Percentiles rank a stretch among this genome's conserved stretches.
Evolutionary conservation across 2,888 invertebrate species (phyloP).

Genomic region (Micropterix aruncella): DNA sequence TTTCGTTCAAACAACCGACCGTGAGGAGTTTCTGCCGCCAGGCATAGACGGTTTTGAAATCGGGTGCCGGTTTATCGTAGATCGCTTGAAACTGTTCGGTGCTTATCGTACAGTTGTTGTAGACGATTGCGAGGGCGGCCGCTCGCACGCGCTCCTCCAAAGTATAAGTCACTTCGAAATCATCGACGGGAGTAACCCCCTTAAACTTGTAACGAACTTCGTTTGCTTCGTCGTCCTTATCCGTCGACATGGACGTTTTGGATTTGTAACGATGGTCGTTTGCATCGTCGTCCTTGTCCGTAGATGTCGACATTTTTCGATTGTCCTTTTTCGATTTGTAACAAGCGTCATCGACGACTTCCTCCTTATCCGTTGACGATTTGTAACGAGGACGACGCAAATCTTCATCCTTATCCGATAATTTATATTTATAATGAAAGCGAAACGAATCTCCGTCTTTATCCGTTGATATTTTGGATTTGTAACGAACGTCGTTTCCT

Average conservation of each 20-base stretch:
- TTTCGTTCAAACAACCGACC: conserved; percentile 31
- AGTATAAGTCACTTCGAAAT: conserved; percentile 27
- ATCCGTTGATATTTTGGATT: too few relatives aligned
- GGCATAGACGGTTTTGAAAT: conserved; percentile 33
- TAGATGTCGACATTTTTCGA: too few relatives aligned
- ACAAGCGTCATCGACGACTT: too few relatives aligned
- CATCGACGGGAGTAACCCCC: conserved; percentile 21
- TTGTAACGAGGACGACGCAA: too few relatives aligned
- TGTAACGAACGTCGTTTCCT: too few relatives aligned
- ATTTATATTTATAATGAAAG: too few relatives aligned
- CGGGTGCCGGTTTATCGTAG: conserved; percentile 33
- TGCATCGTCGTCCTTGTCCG: too few relatives aligned
- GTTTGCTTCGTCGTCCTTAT: conserved; percentile 26
- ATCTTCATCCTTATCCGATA: too few relatives aligned
- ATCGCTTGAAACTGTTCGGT: conserved; percentile 27
- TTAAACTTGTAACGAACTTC: conserved; percentile 26
- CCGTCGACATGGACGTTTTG: conserved; percentile 15
- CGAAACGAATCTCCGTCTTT: too few relatives aligned
- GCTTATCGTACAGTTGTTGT: conserved; percentile 32
- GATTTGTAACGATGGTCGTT: too few relatives aligned
- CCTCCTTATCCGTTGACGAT: too few relatives aligned
- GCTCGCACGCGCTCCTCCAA: conserved; percentile 28
- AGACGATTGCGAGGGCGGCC: conserved; percentile 31
- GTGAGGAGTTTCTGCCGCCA: conserved; percentile 28
- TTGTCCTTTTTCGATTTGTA: too few relatives aligned